Base-by-base conservation (phyloP, 2,888 invertebrate species). In the Minunthozetes semirufus region DNA sequence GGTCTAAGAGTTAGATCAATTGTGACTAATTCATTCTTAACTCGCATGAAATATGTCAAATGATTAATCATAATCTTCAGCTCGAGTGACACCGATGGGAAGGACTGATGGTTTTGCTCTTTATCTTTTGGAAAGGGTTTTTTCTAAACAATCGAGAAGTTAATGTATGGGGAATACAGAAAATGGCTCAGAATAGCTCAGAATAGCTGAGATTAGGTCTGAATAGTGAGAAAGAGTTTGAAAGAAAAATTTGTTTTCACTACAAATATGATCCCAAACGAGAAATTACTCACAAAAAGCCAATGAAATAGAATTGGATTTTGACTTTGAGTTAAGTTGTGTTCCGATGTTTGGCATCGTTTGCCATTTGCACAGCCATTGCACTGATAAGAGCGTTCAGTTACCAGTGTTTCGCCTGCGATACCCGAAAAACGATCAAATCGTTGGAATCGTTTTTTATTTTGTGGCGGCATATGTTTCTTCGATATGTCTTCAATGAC, bases 201-300 rank as follows among this genome's bases (percentile, higher is more conserved):
- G 33, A 33, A 33, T 33, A 33, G 8, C 19, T 50, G 50, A 19
- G 48, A 48, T 9, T 19, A n/a, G 50, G 42, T 42, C 11, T 42
- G 42, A 42, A 42, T 42, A 50, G 19, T 19, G 50, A n/a, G 19
- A n/a, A 63, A 38, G 17, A 63, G 63, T 63, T 27, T 19, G 15
- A 38, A 29, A 63, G 33, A 63, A 63, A 63, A 63, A 63, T 29
- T 29, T 29, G 15, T n/a, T 29, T n/a, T 63, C 25, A 33, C 33
- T 63, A 63, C 63, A 63, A 63, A 29, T 63, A 59, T 59, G 59
- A 27, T 63, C 63, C 63, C 63, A 63, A 63, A 27, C 27, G 63
- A 63, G 63, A 63, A 38, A 63, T 63, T 38, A 63, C 63, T 63
- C 33, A 63, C 29, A n/a, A 63, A 50, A 29, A 27, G n/a, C 33